These are phyloP conservation scores for Drosophila guanche DNA, from an alignment of 1,140 invertebrate genomes.

Conservation along the genomic window DNA sequence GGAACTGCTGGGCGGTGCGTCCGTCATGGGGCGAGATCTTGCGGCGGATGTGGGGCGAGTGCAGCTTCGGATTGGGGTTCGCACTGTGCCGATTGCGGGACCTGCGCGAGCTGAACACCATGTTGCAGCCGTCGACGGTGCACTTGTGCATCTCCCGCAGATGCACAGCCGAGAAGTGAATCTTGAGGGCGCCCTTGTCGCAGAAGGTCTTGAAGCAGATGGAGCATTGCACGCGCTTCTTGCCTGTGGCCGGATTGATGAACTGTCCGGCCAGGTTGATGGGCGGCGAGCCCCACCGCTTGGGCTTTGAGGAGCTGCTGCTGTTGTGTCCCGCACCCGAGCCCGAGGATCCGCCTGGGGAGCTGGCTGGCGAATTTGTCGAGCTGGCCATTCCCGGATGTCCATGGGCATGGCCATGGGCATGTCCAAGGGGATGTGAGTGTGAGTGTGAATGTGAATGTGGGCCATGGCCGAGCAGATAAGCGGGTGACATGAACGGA, in stretches of 20 bases:
- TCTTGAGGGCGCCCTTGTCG: conserved; percentile 99
- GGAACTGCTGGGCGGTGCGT: conserved; percentile 93
- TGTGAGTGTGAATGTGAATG: conserved; percentile 34
- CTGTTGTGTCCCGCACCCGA: background rate
- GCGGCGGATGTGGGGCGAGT: conserved; percentile 95
- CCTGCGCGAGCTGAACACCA: conserved; percentile 91
- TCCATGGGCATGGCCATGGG: conserved; percentile 29
- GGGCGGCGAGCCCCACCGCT: conserved; percentile 86
- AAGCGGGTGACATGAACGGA: conserved; percentile 74
- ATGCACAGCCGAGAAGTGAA: conserved; percentile 99
- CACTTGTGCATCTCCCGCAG: conserved; percentile 90
- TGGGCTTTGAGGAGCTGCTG: conserved; percentile 52
- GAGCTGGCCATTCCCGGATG: conserved; percentile 15
- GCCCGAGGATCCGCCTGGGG: conserved; percentile 45
- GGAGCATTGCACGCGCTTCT: conserved; percentile 98
- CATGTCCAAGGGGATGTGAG: conserved; percentile 16
- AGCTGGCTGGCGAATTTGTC: conserved; percentile 67
- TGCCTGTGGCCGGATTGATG: conserved; percentile 95
- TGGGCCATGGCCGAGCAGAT: conserved; percentile 63
- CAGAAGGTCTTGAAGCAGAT: conserved; percentile 99
- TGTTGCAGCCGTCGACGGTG: conserved; percentile 91
- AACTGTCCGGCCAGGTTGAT: conserved; percentile 94
- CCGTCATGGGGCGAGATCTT: conserved; percentile 97
- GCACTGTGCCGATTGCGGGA: conserved; percentile 93
- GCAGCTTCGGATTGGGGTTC: conserved; percentile 99